Evolutionary conservation across 2,113 vertebrate species (phyloP), one percentile per base, ranked within the genome.

Genomic region (Hylia prasina): DNA sequence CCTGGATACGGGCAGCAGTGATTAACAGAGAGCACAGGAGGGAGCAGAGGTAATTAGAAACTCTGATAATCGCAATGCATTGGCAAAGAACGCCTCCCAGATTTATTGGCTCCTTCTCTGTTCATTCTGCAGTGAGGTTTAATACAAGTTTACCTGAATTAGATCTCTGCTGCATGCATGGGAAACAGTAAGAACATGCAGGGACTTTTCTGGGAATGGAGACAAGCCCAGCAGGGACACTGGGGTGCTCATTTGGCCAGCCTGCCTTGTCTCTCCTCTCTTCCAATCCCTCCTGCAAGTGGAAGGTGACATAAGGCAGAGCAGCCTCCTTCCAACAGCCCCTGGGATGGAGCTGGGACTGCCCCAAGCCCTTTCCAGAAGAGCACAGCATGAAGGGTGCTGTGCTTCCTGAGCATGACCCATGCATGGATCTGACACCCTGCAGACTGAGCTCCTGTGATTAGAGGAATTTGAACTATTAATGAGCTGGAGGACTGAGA

Each of bases 21-120:
- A 92, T 93, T 82, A 91, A 54, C 81, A 78, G 79, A 64, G 71
- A 77, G 71, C 80, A 63, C 71, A 77, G 71, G 19, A 90, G 88
- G 88, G 70, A 33, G 58, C 82, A 83, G 77, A 93, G 42, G 33
- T 81, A 93, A 91, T 90, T 89, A 95, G 37, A 87, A 72, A 65
- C 72, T 68, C 65, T 61, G 82, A 24, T 68, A 83, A 91, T 91
- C 65, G 65, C 75, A 53, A 1, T 35, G 33, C 53, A 73, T 6
- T 35, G 42, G 60, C 27, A 64, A 66, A 58, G 77, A 76, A 64
- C 0, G 0, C 40, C 56, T 89, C 42, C 35, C 11, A 22, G 64
- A 37, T 84, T 91, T 82, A 79, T 37, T 87, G 44, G 47, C 40
- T 83, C 31, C 48, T 19, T 84, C 48, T 30, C 40, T 65, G 65